phyloP scores from a whole-genome alignment of 2,888 invertebrate species.

The Coelinius sp. region DNA sequence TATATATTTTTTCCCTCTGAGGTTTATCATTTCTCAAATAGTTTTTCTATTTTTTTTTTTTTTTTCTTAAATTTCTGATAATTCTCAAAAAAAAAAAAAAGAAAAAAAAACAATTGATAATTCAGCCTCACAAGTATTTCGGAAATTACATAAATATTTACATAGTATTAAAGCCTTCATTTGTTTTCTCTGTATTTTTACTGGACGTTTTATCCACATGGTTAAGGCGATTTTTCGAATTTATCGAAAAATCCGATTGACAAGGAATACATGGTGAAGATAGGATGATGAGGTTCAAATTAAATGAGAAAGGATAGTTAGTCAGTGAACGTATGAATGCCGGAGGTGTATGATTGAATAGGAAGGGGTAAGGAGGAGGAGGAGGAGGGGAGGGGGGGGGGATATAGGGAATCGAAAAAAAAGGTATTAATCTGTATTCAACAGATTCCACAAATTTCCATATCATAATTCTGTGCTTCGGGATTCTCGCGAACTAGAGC shows the following conservation, averaged over 20 bases:
- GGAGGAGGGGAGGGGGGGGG: neutral
- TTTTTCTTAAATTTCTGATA: neutral
- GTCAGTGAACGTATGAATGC: neutral
- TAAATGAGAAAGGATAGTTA: neutral
- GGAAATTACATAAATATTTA: constrained; percentile 27
- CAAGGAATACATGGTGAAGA: constrained; percentile 3
- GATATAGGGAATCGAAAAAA: neutral
- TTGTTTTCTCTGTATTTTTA: constrained; percentile 19
- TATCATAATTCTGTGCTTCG: constrained; percentile 1
- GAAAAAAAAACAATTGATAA: neutral
- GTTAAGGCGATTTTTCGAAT: constrained; percentile 20
- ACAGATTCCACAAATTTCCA: constrained; percentile 22
- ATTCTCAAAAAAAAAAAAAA: neutral
- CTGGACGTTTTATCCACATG: constrained; percentile 25
- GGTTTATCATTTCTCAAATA: neutral
- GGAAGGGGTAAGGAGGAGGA: neutral
- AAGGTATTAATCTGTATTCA: neutral
- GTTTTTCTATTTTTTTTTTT: neutral
- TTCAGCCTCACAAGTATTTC: constrained; percentile 8
- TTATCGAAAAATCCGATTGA: constrained; percentile 24
- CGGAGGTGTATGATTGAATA: neutral
- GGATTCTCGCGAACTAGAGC: constrained; percentile 24
- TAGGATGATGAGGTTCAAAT: neutral
- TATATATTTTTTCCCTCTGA: neutral
- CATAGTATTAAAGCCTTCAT: constrained; percentile 25